Percentiles rank a stretch among this genome's conserved stretches.
phyloP scores from a whole-genome alignment of 2,797 vertebrate genomes.

The Semotilus atromaculatus region DNA sequence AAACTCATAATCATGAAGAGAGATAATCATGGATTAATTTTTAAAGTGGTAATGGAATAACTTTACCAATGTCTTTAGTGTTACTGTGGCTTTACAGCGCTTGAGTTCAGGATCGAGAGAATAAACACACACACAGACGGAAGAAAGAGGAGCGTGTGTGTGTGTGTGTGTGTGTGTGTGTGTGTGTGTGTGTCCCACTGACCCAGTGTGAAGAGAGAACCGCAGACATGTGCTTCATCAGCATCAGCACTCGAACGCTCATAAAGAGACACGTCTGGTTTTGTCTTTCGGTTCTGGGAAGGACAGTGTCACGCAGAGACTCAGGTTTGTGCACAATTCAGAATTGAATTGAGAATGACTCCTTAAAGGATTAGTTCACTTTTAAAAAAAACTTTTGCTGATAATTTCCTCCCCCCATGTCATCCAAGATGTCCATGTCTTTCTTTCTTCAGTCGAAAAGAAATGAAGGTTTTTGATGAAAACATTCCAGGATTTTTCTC shows the following conservation, averaged over 20 bases:
- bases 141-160: conserved; percentile 37
- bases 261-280: neutral
- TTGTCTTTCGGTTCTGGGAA: neutral
- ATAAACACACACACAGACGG: neutral
- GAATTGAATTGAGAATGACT: no score
- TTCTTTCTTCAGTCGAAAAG: no score
- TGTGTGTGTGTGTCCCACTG: conserved; percentile 69
- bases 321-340: no score
- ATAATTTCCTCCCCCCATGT: no score
- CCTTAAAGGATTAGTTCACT: no score
- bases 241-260: neutral
- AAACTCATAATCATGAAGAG: no score
- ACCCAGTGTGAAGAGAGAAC: conserved; percentile 66
- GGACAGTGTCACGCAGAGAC: neutral
- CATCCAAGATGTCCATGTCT: no score
- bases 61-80: neutral
- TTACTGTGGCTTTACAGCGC: neutral
- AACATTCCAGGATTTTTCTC: no score
- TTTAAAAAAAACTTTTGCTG: no score
- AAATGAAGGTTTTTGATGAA: no score
- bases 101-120: neutral
- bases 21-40: no score
- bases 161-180: no score
- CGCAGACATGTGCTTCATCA: conserved; percentile 70
- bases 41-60: neutral